These are phyloP conservation scores for Andrena trimmerana DNA, from an alignment of 2,888 invertebrate genomes.

Conservation along the genomic window DNA sequence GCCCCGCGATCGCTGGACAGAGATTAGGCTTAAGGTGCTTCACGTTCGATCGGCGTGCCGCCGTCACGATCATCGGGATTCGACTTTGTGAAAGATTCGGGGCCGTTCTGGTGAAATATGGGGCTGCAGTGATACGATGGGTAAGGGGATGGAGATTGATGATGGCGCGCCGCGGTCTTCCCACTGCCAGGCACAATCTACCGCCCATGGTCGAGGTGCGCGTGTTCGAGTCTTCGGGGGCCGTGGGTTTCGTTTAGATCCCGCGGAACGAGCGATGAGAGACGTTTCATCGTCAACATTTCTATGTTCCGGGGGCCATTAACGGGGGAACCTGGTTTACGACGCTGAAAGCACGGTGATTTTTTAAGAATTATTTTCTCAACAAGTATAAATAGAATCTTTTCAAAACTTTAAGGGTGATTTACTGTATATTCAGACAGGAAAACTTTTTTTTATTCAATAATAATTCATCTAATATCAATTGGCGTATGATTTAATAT, in stretches of 20 bases:
- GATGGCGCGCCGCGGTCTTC: slow-evolving; percentile 10
- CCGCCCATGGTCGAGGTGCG: neutral
- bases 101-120: slow-evolving; percentile 32
- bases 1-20: neutral
- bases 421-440: too few relatives aligned
- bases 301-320: neutral
- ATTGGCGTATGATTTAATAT: too few relatives aligned
- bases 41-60: neutral
- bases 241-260: neutral
- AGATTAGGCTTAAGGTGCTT: slow-evolving; percentile 17
- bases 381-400: too few relatives aligned
- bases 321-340: neutral
- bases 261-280: neutral
- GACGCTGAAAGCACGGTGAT: neutral
- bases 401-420: too few relatives aligned
- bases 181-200: neutral
- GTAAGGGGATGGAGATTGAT: slow-evolving; percentile 45
- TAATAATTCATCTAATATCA: too few relatives aligned
- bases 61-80: neutral
- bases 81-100: slow-evolving; percentile 11
- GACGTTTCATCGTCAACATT: neutral
- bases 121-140: slow-evolving; percentile 25
- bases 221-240: neutral
- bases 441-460: too few relatives aligned
- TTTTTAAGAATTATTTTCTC: too few relatives aligned